Evolutionary conservation across 2,888 invertebrate species (phyloP), one percentile per base, ranked within the genome.

Genomic region (Unio pictorum): DNA sequence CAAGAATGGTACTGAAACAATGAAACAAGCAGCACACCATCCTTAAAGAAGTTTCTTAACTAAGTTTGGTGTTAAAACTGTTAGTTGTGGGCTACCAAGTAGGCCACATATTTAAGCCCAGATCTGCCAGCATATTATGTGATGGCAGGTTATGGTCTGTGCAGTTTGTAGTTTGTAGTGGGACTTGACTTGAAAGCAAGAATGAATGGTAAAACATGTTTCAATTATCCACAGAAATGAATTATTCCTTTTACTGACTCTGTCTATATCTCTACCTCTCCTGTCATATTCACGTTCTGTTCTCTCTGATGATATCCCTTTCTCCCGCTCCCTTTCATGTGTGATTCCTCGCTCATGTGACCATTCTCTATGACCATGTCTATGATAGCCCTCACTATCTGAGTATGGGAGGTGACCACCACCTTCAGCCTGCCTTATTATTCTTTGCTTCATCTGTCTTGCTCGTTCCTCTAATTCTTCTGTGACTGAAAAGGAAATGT

Each of bases 391-490:
- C 66, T 86, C 86, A 34, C 82, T 79, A 75, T 87, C 84, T 34
- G 85, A 84, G 60, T 77, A 68, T 15, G 76, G 81, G 60, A 71
- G 68, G 28, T 67, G 60, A 54, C 59, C 71, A 70, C 75, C 73
- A 66, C 75, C 79, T 56, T 75, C 82, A 3, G 81, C 77, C 78
- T 86, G 84, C 65, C 81, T 93, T 74, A 86, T 78, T 88, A 92
- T 92, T 81, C 92, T 91, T 91, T 95, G 94, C 90, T 95, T 95
- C 92, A 95, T 94, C 80, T 93, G 92, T 72, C 92, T 91, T 55
- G 92, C 92, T 79, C 94, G 91, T 82, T 95, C 95, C 82, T 95
- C 95, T 79, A 95, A 92, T 91, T 97, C 97, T 91, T 96, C 94
- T 69, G 89, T 89, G 67, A 90, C 90, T 89, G 78, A 59, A 72